Evolutionary conservation across 1,140 invertebrate species (phyloP), one percentile per base, ranked within the genome.

Genomic region (Theocolax elegans): DNA sequence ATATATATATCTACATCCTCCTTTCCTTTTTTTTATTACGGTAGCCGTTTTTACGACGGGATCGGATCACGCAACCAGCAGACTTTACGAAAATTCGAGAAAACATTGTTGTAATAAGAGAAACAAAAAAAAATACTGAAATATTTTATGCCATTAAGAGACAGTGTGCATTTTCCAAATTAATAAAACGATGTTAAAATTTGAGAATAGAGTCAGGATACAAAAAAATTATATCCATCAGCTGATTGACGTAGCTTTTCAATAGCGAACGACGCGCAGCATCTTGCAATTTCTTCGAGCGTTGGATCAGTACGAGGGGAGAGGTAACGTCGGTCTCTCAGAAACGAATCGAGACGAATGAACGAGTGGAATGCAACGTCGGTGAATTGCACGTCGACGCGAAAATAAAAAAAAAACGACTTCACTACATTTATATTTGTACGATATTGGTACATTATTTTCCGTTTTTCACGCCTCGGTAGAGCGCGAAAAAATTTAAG

Each of bases 311-410:
- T 46, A 38, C 42, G 29, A 15, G 27, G 13, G 13, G 21, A 40
- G 23, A 9, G 21, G 25, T 7, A n/a, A 44, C 12, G n/a, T n/a
- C n/a, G n/a, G n/a, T 6, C 13, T 25, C 29, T 6, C 29, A 3
- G 38, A 17, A 23, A 42, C 38, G 6, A 42, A 9, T 23, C 1
- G 9, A 4, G 23, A 46, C 1, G 17, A 42, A 25, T 49, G 56
- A 67, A 13, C 29, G 69, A 69, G 63, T 60, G 67, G 71, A 64
- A 63, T 63, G 44, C 29, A 49, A 9, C 46, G 53, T 53, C 62
- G 23, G 46, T 13, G 73, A 65, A 56, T 62, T 31, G 49, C 25
- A 23, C 31, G 51, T 15, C 60, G 38, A 49, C 27, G 15, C 3
- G 13, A 27, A 49, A 49, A 49, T 23, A 62, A 49, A 56, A 56